A percentile compares a stretch with the other conserved stretches of the same genome.
phyloP scores from a whole-genome alignment of 1,140 invertebrate genomes.

The Drosophila orosa region DNA sequence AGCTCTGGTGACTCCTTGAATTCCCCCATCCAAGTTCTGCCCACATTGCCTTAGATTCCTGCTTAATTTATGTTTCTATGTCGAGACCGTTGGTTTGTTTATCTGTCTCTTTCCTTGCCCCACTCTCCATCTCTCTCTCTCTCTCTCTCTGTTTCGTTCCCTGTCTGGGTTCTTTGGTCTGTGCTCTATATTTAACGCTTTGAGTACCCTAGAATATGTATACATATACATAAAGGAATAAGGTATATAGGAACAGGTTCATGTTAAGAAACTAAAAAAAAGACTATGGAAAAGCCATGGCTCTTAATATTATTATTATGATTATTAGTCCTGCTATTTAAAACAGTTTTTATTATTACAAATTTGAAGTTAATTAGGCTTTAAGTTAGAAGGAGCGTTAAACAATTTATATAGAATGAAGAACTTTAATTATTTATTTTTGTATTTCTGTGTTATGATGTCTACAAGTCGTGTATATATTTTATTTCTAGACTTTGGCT shows the following conservation, averaged over 20 bases:
- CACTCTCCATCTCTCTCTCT: constrained; percentile 26
- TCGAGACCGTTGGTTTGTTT: constrained; percentile 51
- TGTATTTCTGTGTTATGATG: not conserved
- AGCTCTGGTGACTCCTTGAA: constrained; percentile 17
- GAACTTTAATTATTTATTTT: no score
- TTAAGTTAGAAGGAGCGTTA: not conserved
- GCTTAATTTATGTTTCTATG: constrained; percentile 76
- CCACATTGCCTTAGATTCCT: constrained; percentile 58
- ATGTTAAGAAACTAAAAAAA: not conserved
- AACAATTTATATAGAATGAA: no score
- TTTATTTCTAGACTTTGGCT: constrained; percentile 10
- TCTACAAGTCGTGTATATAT: not conserved
- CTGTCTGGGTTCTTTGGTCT: constrained; percentile 5
- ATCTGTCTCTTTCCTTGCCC: constrained; percentile 41
- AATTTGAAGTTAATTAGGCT: not conserved
- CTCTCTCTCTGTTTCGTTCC: not conserved
- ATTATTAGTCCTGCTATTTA: not conserved
- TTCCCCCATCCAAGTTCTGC: not conserved
- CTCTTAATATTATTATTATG: not conserved
- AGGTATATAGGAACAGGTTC: not conserved
- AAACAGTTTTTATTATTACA: not conserved
- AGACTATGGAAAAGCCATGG: no score
- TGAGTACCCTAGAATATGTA: constrained; percentile 4
- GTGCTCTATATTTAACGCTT: constrained; percentile 12
- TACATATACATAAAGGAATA: not conserved